Evolutionary conservation across 2,797 vertebrate genomes (phyloP).

Genomic region (Neostethus bicornis): DNA sequence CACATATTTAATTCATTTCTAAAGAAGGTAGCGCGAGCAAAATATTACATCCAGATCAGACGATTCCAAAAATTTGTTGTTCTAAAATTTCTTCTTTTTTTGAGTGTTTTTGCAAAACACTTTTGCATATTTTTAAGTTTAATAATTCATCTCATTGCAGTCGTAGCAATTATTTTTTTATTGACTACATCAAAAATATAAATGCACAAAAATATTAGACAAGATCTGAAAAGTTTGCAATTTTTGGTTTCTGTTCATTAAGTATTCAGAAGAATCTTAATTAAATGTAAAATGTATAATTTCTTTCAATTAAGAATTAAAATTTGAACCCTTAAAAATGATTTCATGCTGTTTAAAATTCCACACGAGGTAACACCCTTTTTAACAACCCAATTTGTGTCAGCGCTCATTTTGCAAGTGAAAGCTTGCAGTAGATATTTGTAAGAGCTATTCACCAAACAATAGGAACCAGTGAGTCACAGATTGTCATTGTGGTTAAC

Average conservation of each 20-base stretch:
- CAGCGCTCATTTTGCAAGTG: background rate
- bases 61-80: background rate
- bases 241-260: background rate
- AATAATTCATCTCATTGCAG: too few species aligned
- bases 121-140: too few species aligned
- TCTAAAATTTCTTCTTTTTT: background rate
- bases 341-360: background rate
- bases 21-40: conserved; percentile 1
- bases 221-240: conserved; percentile 12
- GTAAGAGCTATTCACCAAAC: conserved; percentile 1
- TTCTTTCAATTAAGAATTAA: background rate
- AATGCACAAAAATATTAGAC: conserved; percentile 3
- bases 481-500: conserved; percentile 21
- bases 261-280: background rate
- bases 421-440: background rate
- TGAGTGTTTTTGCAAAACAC: background rate
- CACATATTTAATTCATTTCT: conserved; percentile 19
- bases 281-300: background rate
- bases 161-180: too few species aligned
- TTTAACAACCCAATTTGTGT: background rate
- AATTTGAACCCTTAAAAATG: background rate
- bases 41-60: background rate
- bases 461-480: conserved; percentile 23
- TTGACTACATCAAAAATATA: background rate
- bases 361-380: background rate